Percentiles rank a stretch among this genome's conserved stretches.
Evolutionary conservation across 2,113 vertebrate genomes (phyloP).

Genomic region (Cyanistes caeruleus): DNA sequence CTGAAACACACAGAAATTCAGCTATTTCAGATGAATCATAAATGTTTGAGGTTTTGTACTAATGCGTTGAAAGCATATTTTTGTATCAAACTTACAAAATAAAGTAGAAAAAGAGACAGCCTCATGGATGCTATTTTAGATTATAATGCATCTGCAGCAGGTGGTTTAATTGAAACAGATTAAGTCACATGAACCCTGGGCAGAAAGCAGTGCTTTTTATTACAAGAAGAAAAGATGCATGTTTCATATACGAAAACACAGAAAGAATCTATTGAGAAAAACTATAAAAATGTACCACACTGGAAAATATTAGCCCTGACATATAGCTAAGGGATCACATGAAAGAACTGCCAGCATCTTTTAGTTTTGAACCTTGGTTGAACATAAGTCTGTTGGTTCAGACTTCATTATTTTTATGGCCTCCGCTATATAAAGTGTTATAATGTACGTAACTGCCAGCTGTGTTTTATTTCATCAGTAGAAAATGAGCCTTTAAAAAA

Average conservation of each 20-base stretch:
- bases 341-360: not conserved
- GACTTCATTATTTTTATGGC: constrained; percentile 31
- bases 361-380: not conserved
- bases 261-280: not conserved
- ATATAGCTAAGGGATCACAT: not conserved
- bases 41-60: not conserved
- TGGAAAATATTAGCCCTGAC: not conserved
- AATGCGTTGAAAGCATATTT: not conserved
- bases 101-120: not conserved
- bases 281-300: not conserved
- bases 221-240: not conserved
- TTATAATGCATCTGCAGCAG: not conserved
- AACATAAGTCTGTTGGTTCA: not conserved
- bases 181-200: not conserved
- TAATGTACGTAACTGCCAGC: not conserved
- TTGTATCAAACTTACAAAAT: not conserved
- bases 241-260: not conserved
- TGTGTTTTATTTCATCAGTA: constrained; percentile 29
- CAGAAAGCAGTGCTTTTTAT: not conserved
- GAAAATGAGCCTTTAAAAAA: not conserved
- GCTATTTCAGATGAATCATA: not conserved
- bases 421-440: constrained; percentile 2
- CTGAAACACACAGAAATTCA: not conserved
- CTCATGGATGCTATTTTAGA: not conserved
- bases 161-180: not conserved